phyloP scores from a whole-genome alignment of 2,888 invertebrate genomes.

The Mythimna lalbum region DNA sequence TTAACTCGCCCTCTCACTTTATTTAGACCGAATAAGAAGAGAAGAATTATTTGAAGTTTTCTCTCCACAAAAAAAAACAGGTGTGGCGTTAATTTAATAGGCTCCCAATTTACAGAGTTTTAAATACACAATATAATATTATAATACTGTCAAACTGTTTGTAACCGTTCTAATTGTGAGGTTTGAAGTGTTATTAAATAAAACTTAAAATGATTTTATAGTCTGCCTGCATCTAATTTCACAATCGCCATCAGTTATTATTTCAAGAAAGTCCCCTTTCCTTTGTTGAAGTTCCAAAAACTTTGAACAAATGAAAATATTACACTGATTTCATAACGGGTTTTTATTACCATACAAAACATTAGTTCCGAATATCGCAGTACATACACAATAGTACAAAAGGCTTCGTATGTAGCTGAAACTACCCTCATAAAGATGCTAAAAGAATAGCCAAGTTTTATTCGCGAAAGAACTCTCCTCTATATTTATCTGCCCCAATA shows the following conservation, averaged over 20 bases:
- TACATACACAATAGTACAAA: conserved; percentile 20
- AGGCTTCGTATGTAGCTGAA: conserved; percentile 29
- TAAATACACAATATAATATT: too few relatives aligned
- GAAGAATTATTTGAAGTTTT: too few relatives aligned
- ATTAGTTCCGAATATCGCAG: conserved; percentile 33
- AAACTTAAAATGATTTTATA: background rate
- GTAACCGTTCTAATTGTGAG: too few relatives aligned
- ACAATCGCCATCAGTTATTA: background rate
- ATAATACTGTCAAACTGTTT: too few relatives aligned
- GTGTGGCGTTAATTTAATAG: too few relatives aligned
- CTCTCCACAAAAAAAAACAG: too few relatives aligned
- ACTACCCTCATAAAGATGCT: conserved; percentile 47
- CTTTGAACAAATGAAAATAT: background rate
- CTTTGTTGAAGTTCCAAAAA: background rate
- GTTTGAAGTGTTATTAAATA: too few relatives aligned
- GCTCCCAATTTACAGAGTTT: too few relatives aligned
- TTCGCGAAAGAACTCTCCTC: conserved; percentile 53
- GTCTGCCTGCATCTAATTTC: background rate
- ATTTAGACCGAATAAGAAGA: too few relatives aligned
- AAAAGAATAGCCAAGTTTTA: conserved; percentile 55
- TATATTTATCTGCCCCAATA: conserved; percentile 57
- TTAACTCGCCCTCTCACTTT: too few relatives aligned
- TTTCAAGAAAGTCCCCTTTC: background rate
- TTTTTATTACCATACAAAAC: conserved; percentile 18
- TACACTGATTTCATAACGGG: background rate